Evolutionary conservation across 2,797 vertebrate genomes (phyloP), one percentile per base, ranked within the genome.

Genomic region (Borostomias antarcticus): DNA sequence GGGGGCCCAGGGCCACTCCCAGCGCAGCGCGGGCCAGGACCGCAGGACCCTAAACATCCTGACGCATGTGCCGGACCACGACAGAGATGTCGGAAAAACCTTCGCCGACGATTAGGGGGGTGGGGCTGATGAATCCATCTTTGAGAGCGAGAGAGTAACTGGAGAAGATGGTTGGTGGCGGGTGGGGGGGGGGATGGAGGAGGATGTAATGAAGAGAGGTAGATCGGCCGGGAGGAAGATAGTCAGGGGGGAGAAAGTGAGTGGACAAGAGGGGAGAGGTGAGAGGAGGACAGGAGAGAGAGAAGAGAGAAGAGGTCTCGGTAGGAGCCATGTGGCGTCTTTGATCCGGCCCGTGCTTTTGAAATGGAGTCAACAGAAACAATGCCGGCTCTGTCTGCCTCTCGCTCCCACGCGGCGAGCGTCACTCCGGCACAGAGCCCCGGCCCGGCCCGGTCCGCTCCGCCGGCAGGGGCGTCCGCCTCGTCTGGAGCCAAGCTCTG

Each of bases 331-430:
- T 86, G 79, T 85, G 85, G 82, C 40, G 66, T 77, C 87, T 92
- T 91, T 92, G 13, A 83, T 91, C 90, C 84, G 78, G 74, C 62
- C 66, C 43, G 48, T 74, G 62, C 70, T 79, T 77, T 87, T 88
- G 79, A 87, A 85, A 67, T 50, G 52, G 70, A 76, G 76, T 87
- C 82, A 86, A 81, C 74, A 84, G 79, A 86, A 88, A 85, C 74
- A 78, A n/a, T 77, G 69, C 66, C 74, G 69, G 53, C 74, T 64
- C 70, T 69, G 62, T 71, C 58, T 86, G 75, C 70, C 75, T n/a
- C n/a, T n/a, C n/a, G n/a, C 82, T 84, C 76, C 65, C 73, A 85
- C 78, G 82, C 77, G 67, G 72, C 80, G 69, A 85, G 84, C 75
- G 75, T 77, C 82, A 73, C 80, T 84, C 77, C 63, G 83, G 84